Base-by-base conservation (phyloP, 2,113 vertebrate species). In the Mastomys natalensis region DNA sequence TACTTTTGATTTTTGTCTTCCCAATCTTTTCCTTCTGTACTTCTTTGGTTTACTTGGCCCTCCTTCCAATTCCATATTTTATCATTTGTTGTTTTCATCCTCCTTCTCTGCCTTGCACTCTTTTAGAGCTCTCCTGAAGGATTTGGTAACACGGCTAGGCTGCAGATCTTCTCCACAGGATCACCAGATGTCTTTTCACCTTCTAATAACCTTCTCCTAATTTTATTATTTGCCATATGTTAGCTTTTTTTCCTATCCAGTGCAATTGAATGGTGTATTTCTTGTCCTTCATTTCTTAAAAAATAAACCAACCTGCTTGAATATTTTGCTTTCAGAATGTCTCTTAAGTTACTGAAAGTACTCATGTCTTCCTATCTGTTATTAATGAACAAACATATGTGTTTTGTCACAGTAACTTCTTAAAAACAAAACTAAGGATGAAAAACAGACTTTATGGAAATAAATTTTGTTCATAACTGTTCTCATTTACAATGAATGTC, bases 321-420 rank as follows among this genome's bases (percentile, higher is more conserved):
- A 31, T 82, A 5, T 64, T 94, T 93, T 7, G 2, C 58, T 87
- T 73, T 91, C 37, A 82, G 17, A 74, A 77, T 94, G 80, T 94
- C 58, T 85, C 74, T 78, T 48, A 0, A 0, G 37, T 37, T 89
- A 89, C 26, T 73, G 55, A n/a, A 53, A 51, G 80, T 80, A 64
- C 16, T 22, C 94, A 13, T 62, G 66, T 6, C 34, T 96, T 94
- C 45, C 51, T 37, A 58, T 95, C 87, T 92, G 80, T 78, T 94
- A 85, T 48, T 90, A 89, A 37, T 43, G 64, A 93, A 87, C 31
- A 93, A 96, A 86, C 34, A 26, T 84, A 77, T 77, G 34, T 90
- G 87, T 76, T 7, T 26, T 90, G 5, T 43, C 58, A 70, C 34
- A 26, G 2, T 26, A 89, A 5, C 29, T 90, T 95, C 58, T 66